Evolutionary conservation across 2,113 vertebrate genomes (phyloP).

Genomic region (Prunella fulvescens): DNA sequence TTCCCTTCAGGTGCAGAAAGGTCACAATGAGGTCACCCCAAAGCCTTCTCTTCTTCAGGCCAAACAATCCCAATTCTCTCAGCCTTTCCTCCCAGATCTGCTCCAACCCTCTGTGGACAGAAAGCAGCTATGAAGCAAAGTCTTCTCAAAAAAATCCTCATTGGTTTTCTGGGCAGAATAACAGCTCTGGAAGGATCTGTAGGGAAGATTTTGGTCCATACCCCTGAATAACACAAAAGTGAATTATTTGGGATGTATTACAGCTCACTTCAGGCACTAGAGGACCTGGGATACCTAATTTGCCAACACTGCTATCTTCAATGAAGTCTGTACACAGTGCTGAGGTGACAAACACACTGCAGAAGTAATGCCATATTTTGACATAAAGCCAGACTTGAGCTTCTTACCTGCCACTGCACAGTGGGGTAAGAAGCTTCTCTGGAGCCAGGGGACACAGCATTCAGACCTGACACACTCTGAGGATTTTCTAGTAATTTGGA

Average conservation of each 20-base stretch:
- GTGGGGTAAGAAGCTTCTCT: accelerated
- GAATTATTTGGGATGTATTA: not conserved
- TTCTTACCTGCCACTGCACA: not conserved
- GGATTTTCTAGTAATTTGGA: not conserved
- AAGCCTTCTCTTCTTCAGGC: not conserved
- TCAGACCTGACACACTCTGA: not conserved
- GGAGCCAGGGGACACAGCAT: not conserved
- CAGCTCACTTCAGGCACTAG: not conserved
- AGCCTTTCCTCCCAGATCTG: not conserved
- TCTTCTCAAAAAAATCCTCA: not conserved
- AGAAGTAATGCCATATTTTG: not conserved
- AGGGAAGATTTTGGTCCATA: not conserved
- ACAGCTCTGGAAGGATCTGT: not conserved
- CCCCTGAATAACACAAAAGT: not conserved
- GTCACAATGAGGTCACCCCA: not conserved
- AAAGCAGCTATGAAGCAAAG: not conserved
- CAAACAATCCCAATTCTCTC: not conserved
- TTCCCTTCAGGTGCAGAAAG: not conserved
- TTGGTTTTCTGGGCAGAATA: not conserved
- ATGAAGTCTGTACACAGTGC: not conserved
- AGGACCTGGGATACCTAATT: not conserved
- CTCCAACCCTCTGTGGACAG: not conserved
- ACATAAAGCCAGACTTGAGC: not conserved
- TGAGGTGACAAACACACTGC: not conserved
- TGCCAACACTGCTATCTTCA: not conserved